phyloP scores from a whole-genome alignment of 2,797 vertebrate species.

The Falco peregrinus region DNA sequence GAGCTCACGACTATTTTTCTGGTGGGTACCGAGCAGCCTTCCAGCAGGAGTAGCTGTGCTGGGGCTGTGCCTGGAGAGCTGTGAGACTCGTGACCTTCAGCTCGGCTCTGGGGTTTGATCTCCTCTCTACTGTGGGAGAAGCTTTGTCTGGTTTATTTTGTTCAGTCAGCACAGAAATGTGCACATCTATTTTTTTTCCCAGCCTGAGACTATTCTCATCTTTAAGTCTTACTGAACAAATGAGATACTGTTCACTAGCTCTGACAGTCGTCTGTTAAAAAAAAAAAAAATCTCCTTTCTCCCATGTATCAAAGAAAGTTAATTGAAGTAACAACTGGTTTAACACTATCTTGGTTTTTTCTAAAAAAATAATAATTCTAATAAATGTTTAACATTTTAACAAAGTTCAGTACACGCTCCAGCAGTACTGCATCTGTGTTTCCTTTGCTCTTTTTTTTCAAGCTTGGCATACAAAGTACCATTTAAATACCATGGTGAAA shows the following conservation, averaged over 20 bases:
- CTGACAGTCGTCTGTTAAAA: neutral
- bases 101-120: neutral
- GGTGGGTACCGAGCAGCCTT: neutral
- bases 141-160: neutral
- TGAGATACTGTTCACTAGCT: neutral
- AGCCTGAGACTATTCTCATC: neutral
- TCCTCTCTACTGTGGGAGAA: neutral
- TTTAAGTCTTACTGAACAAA: neutral
- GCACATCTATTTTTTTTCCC: neutral
- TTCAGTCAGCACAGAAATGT: neutral
- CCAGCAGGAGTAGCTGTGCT: rapidly evolving
- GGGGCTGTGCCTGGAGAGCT: neutral
- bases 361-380: neutral
- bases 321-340: constrained; percentile 4
- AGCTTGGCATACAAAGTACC: constrained; percentile 34
- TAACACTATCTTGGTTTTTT: constrained; percentile 9
- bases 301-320: constrained; percentile 1
- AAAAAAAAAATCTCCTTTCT: neutral
- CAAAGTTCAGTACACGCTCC: constrained; percentile 10
- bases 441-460: constrained; percentile 22
- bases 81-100: neutral
- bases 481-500: constrained; percentile 58
- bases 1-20: neutral
- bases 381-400: constrained; percentile 48
- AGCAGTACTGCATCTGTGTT: constrained; percentile 28